Conservation (phyloP, 2,113 vertebrate genomes). For the Ptychochromis oligacanthus region DNA sequence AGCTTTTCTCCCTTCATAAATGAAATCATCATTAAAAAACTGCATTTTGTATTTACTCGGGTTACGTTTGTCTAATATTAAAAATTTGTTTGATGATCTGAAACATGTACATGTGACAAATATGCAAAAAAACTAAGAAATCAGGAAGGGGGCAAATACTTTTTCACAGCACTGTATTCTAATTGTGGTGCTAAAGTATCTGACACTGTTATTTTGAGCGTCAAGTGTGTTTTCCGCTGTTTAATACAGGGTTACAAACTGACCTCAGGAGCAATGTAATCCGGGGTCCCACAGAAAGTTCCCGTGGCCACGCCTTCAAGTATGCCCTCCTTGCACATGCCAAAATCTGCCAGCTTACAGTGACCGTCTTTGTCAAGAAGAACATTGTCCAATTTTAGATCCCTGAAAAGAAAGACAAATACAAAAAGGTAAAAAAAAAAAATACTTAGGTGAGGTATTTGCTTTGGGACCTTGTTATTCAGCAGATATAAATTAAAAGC, state of each 20-base stretch:
- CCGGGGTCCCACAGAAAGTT: slow-evolving; percentile 96
- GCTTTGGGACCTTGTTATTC: background rate
- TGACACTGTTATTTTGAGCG: background rate
- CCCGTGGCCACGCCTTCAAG: slow-evolving; percentile 86
- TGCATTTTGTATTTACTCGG: no score
- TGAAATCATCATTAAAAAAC: no score
- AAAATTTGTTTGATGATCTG: no score
- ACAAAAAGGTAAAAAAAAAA: slow-evolving; percentile 9
- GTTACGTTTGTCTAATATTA: no score
- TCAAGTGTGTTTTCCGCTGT: background rate
- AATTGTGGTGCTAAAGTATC: background rate
- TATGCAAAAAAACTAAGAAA: no score
- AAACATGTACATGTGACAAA: no score
- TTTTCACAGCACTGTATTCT: no score
- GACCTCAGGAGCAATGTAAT: slow-evolving; percentile 99
- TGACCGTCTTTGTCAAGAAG: slow-evolving; percentile 95
- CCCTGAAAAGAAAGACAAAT: slow-evolving; percentile 80
- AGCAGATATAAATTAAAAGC: background rate
- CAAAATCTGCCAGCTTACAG: slow-evolving; percentile 98
- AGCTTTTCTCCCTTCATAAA: no score
- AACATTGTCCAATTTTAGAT: slow-evolving; percentile 96
- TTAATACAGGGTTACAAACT: slow-evolving; percentile 14
- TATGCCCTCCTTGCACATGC: slow-evolving; percentile 98
- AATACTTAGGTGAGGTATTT: background rate
- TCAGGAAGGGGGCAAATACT: no score